phyloP scores from a whole-genome alignment of 2,113 vertebrate species.

The Balaeniceps rex region DNA sequence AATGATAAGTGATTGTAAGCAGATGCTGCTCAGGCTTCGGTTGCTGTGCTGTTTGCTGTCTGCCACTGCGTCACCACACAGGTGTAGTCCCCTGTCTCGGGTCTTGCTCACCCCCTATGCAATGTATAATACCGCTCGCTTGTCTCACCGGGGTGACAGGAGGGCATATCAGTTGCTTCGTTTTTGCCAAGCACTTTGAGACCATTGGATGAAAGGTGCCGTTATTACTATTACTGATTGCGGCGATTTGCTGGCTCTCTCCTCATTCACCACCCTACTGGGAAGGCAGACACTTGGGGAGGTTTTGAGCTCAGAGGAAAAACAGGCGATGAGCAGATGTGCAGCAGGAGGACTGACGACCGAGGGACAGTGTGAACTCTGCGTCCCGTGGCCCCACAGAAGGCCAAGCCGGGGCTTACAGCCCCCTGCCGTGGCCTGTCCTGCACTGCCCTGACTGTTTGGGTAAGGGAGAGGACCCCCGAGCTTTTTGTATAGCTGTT shows the following conservation, averaged over 20 bases:
- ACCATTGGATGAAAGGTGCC: background rate
- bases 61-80: accelerated
- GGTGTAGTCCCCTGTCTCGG: accelerated
- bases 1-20: background rate
- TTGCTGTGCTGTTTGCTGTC: background rate
- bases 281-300: background rate
- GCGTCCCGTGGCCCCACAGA: background rate
- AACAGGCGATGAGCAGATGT: background rate
- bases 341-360: background rate
- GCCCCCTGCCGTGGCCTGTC: background rate
- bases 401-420: background rate
- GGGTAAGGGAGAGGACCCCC: background rate
- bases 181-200: background rate
- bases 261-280: background rate
- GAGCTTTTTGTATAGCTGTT: background rate
- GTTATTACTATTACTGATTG: background rate
- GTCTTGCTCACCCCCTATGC: background rate
- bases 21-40: background rate
- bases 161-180: background rate
- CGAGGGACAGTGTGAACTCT: accelerated
- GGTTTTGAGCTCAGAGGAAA: background rate
- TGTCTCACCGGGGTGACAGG: accelerated
- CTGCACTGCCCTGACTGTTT: background rate
- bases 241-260: accelerated
- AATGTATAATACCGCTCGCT: accelerated